phyloP scores from a whole-genome alignment of 2,797 vertebrate species.

The Cetoscarus ocellatus region DNA sequence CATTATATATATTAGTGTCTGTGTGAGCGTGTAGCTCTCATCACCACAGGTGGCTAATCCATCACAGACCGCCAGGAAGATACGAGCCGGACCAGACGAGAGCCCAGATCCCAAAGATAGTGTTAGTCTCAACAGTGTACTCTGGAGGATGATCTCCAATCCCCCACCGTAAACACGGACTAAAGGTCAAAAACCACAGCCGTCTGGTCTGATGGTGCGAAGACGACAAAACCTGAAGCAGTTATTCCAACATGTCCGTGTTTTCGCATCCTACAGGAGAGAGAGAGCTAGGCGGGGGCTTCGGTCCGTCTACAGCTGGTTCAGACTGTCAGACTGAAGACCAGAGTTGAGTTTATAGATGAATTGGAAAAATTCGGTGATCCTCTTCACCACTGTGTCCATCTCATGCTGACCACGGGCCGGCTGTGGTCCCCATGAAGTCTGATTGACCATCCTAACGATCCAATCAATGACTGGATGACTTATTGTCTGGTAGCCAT shows the following conservation, averaged over 20 bases:
- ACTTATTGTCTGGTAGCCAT: too few species aligned
- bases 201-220: slow-evolving; percentile 10
- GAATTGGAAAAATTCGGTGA: too few species aligned
- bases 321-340: too few species aligned
- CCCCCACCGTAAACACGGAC: slow-evolving; percentile 45
- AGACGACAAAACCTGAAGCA: slow-evolving; percentile 2
- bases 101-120: slow-evolving; percentile 67
- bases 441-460: too few species aligned
- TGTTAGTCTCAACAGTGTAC: slow-evolving; percentile 62
- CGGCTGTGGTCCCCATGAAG: too few species aligned
- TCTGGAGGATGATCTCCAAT: slow-evolving; percentile 47
- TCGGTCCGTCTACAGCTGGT: slow-evolving; percentile 31
- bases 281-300: slow-evolving; percentile 32
- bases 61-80: slow-evolving; percentile 60
- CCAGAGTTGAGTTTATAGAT: too few species aligned
- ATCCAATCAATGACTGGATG: too few species aligned
- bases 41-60: slow-evolving; percentile 81
- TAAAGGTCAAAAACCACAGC: slow-evolving; percentile 34
- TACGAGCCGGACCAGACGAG: slow-evolving; percentile 64
- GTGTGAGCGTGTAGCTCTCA: slow-evolving; percentile 32
- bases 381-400: too few species aligned
- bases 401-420: too few species aligned
- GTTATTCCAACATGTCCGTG: slow-evolving; percentile 19
- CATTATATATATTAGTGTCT: slow-evolving; percentile 40
- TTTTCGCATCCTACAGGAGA: slow-evolving; percentile 47